A percentile compares a stretch with the other conserved stretches of the same genome.
These are phyloP conservation scores for Toxotes chatareus DNA, from an alignment of 2,113 vertebrate genomes.

Conservation along the genomic window DNA sequence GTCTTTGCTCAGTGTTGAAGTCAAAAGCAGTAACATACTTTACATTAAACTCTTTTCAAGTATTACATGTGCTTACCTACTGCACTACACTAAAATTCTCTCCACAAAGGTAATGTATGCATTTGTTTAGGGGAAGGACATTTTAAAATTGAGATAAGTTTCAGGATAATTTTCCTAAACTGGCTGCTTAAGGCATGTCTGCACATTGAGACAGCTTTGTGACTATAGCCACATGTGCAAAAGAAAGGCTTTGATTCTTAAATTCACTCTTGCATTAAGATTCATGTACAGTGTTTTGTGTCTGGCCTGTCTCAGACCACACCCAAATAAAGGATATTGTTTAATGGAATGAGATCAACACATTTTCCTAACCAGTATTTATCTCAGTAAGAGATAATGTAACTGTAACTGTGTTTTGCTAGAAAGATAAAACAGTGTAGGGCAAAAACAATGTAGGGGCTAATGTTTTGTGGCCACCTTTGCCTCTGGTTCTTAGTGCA, in stretches of 20 bases:
- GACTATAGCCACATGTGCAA: not conserved
- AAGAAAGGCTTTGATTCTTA: slow-evolving; percentile 11
- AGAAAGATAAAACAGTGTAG: slow-evolving; percentile 55
- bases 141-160: not conserved
- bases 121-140: not conserved
- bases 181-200: not conserved
- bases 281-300: slow-evolving; percentile 28
- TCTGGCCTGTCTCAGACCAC: not conserved
- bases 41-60: not conserved
- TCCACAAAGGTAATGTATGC: not conserved
- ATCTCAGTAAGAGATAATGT: slow-evolving; percentile 37
- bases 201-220: not conserved
- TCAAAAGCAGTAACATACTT: not conserved
- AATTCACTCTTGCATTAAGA: slow-evolving; percentile 11
- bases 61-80: not conserved
- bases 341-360: slow-evolving; percentile 46
- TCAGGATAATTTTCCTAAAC: slow-evolving; percentile 1
- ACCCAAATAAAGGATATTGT: slow-evolving; percentile 38
- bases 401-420: slow-evolving; percentile 20
- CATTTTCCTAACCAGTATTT: slow-evolving; percentile 37
- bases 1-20: not conserved
- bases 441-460: slow-evolving; percentile 41
- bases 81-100: not conserved
- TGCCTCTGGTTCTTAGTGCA: slow-evolving; percentile 10
- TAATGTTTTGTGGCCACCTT: slow-evolving; percentile 38